A percentile compares a stretch with the other conserved stretches of the same genome.
These are phyloP conservation scores for Nematostella vectensis DNA, from an alignment of 92 coral and sea anemone species.

Conservation along the genomic window DNA sequence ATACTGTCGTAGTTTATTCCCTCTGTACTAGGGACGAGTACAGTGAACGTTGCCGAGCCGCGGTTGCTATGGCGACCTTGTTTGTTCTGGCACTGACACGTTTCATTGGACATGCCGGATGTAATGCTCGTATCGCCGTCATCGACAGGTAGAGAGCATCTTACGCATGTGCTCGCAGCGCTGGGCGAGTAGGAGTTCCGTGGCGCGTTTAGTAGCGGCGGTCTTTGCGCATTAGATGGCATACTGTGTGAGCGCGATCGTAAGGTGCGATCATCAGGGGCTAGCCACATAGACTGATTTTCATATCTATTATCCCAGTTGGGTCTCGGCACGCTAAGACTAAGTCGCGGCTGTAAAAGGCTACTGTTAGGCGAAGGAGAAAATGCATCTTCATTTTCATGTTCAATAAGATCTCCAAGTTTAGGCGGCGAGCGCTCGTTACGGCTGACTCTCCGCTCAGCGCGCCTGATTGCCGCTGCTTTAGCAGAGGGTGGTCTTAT, in stretches of 20 bases:
- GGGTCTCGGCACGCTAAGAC: not conserved
- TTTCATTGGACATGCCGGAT: constrained; percentile 1
- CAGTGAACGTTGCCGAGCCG: constrained; percentile 28
- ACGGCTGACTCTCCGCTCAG: constrained; percentile 43
- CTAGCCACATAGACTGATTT: not conserved
- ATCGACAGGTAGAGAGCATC: constrained; percentile 48
- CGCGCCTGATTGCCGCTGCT: constrained; percentile 25
- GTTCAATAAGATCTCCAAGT: constrained; percentile 66
- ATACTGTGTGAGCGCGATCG: constrained; percentile 58
- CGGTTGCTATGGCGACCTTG: not conserved
- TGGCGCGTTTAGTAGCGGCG: constrained; percentile 27
- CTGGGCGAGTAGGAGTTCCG: not conserved
- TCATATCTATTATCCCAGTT: not conserved
- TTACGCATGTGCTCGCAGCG: constrained; percentile 13
- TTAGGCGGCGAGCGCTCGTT: constrained; percentile 40
- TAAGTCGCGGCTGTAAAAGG: not conserved
- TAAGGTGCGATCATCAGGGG: constrained; percentile 12
- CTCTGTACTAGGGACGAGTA: constrained; percentile 28
- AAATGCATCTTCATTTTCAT: constrained; percentile 44
- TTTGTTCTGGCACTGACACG: constrained; percentile 25
- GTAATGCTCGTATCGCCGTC: not conserved
- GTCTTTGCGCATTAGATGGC: constrained; percentile 35
- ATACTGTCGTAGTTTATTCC: constrained; percentile 25
- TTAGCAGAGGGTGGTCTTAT: constrained; percentile 10
- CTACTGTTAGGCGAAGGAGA: not conserved